Evolutionary conservation across 2,888 invertebrate genomes (phyloP), one percentile per base, ranked within the genome.

Genomic region (Lochmaea crataegi): DNA sequence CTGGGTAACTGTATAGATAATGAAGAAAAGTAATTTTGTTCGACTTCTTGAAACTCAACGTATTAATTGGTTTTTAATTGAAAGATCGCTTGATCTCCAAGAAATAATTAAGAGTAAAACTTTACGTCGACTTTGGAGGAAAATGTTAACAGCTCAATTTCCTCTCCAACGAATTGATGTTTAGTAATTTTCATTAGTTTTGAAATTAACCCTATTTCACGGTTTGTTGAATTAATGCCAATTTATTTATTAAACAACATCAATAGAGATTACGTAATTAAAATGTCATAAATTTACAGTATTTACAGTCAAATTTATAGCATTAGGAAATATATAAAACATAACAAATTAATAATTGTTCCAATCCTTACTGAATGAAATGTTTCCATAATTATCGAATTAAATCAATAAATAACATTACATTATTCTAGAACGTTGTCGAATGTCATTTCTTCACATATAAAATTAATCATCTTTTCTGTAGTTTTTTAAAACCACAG

Each of bases 61-160:
- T 58, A 68, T 60, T 68, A 68, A 68, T 68, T 32, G 61, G 61
- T 51, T 68, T 61, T 51, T 68, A 68, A 68, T 68, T 68, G 60
- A 68, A 60, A 60, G 58, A 68, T 68, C 51, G 32, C 56, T 51
- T 61, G 61, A 68, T 60, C 60, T 32, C 12, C n/a, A 16, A 32
- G 32, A 60, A 32, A 68, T 68, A 68, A 68, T 65, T 68, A 68
- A 68, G 61, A 68, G 5, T 6, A 61, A 68, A 68, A 68, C 26
- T 68, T 68, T 68, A 60, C 51, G 51, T 16, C 48, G 64, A 64
- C 41, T 64, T 26, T 58, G 22, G 41, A 58, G 42, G 45, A 42
- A 60, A 57, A 68, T 48, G 68, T 61, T 68, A 68, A 68, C 32
- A 60, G 42, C 68, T 60, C 51, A 45, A 68, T 68, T 68, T 68